phyloP scores from a whole-genome alignment of 2,797 vertebrate genomes.

The Melanogrammus aeglefinus region DNA sequence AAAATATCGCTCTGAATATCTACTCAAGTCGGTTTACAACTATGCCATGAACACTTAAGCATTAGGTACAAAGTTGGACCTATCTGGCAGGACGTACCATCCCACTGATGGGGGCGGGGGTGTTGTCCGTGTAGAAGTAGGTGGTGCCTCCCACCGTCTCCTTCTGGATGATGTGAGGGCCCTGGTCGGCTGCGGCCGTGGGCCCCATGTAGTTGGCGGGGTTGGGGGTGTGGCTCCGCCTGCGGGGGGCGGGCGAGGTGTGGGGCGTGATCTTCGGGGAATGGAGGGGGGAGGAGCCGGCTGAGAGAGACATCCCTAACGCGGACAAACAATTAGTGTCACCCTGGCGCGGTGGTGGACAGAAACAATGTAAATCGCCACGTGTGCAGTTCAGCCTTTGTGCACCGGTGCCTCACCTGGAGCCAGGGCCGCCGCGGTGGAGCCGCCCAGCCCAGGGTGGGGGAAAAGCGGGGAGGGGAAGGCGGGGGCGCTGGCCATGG shows the following conservation, averaged over 20 bases:
- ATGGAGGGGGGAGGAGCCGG: conserved; percentile 97
- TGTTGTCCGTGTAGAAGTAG: conserved; percentile 98
- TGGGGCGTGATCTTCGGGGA: conserved; percentile 99
- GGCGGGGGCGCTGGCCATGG: conserved; percentile 87
- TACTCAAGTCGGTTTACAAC: background rate
- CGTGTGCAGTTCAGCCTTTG: background rate
- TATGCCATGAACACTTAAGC: background rate
- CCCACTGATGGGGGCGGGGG: conserved; percentile 90
- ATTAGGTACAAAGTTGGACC: background rate
- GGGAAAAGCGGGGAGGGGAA: conserved; percentile 94
- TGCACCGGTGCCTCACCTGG: conserved; percentile 80
- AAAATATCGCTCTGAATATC: background rate
- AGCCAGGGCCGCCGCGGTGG: conserved; percentile 86
- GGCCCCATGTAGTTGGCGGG: conserved; percentile 97
- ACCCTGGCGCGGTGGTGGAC: background rate
- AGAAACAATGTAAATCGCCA: background rate
- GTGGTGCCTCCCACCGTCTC: conserved; percentile 98
- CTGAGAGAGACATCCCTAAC: conserved; percentile 96
- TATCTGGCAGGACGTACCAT: conserved; percentile 79
- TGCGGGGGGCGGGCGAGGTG: conserved; percentile 92
- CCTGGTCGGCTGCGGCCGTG: conserved; percentile 86
- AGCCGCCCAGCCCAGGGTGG: conserved; percentile 87
- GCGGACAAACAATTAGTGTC: conserved; percentile 7
- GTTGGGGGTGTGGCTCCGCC: conserved; percentile 98
- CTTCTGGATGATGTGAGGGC: conserved; percentile 94